Percentiles rank a stretch among this genome's conserved stretches.
Evolutionary conservation across 1,140 invertebrate genomes (phyloP).

Genomic region (Vollenhovia emeryi): DNA sequence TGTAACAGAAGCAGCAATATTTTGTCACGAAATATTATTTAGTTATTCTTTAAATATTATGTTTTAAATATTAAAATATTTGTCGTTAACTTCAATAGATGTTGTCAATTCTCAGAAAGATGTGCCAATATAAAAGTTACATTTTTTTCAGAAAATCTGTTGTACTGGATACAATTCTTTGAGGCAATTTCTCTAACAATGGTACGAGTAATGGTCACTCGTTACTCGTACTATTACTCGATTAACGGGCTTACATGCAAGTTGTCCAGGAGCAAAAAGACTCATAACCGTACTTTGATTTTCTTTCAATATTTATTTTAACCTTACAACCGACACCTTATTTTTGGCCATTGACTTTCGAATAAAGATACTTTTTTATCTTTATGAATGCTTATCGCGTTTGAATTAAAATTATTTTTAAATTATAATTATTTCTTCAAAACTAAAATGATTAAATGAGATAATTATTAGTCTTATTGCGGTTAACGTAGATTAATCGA

Average conservation of each 20-base stretch:
- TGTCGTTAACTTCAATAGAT: neutral
- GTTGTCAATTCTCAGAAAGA: neutral
- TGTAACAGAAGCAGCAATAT: conserved; percentile 71
- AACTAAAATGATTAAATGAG: no score
- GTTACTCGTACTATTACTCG: neutral
- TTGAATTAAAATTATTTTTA: no score
- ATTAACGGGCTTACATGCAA: conserved; percentile 51
- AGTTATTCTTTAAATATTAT: no score
- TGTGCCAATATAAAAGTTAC: neutral
- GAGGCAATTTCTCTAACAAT: conserved; percentile 72
- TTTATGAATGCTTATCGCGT: conserved; percentile 40
- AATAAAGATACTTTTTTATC: conserved; percentile 35
- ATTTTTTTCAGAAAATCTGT: neutral
- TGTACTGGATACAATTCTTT: conserved; percentile 63
- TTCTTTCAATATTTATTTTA: conserved; percentile 22
- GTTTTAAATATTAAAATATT: neutral
- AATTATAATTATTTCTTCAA: no score
- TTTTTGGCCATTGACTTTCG: conserved; percentile 15
- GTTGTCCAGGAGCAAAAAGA: conserved; percentile 56
- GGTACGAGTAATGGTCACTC: no score
- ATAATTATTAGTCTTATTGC: no score
- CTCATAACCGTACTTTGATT: conserved; percentile 61
- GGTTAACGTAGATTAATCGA: no score
- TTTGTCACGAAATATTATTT: conserved; percentile 47
- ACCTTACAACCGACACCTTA: neutral